These are phyloP conservation scores for Torymus auratus DNA, from an alignment of 2,888 invertebrate genomes.

Conservation along the genomic window DNA sequence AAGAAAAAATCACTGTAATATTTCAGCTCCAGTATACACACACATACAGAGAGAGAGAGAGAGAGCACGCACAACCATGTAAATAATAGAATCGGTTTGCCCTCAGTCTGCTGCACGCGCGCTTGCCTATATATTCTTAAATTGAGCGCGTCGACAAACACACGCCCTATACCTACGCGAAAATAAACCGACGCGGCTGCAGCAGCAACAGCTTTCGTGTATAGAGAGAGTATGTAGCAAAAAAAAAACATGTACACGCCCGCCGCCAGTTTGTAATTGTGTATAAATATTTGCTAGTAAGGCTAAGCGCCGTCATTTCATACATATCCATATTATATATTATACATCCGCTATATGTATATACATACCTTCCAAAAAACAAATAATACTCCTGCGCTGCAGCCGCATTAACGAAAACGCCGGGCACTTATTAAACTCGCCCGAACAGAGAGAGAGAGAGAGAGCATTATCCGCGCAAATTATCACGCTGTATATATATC, in stretches of 20 bases:
- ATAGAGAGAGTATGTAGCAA: neutral
- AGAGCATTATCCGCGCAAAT: slow-evolving; percentile 8
- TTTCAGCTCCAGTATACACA: too few relatives aligned
- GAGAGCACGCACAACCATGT: too few relatives aligned
- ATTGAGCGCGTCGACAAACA: slow-evolving; percentile 12
- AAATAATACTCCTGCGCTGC: too few relatives aligned
- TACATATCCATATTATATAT: neutral
- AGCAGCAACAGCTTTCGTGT: too few relatives aligned
- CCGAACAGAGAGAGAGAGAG: too few relatives aligned
- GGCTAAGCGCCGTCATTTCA: neutral
- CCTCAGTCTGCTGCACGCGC: neutral
- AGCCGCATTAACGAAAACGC: too few relatives aligned
- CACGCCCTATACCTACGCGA: neutral
- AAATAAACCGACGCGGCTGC: neutral
- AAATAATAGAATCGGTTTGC: slow-evolving; percentile 8
- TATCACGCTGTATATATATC: neutral
- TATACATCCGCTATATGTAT: too few relatives aligned
- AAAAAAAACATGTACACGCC: neutral
- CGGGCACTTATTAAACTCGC: slow-evolving; percentile 44
- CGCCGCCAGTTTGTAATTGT: neutral
- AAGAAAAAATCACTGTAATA: too few relatives aligned
- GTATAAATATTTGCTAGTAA: slow-evolving; percentile 28
- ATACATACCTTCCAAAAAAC: too few relatives aligned
- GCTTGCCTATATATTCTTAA: neutral
- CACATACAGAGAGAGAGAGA: too few relatives aligned